These are phyloP conservation scores for Portevinia maculata DNA, from an alignment of 2,888 invertebrate species.

Conservation along the genomic window DNA sequence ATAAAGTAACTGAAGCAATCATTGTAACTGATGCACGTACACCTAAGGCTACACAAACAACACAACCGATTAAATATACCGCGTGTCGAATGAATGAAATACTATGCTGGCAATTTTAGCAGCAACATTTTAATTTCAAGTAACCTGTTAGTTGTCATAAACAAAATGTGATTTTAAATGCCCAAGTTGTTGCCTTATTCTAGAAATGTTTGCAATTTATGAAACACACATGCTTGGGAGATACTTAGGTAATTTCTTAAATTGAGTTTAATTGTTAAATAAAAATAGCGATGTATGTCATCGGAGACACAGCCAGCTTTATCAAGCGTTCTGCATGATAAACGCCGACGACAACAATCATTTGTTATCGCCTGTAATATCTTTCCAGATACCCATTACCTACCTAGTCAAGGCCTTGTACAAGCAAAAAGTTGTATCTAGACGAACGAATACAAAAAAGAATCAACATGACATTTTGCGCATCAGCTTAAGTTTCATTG, in stretches of 20 bases:
- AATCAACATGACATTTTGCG: constrained; percentile 32
- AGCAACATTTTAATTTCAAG: not conserved
- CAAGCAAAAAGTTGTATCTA: constrained; percentile 11
- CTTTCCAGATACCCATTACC: constrained; percentile 20
- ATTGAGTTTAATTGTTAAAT: constrained; percentile 45
- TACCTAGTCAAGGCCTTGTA: constrained; percentile 22
- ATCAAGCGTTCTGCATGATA: constrained; percentile 20
- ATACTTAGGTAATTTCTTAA: constrained; percentile 17
- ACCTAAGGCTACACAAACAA: not conserved
- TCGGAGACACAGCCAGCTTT: constrained; percentile 29
- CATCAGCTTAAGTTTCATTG: constrained; percentile 20
- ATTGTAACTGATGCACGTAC: constrained; percentile 30
- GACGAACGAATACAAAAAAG: constrained; percentile 12
- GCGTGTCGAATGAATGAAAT: no score
- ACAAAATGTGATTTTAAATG: constrained; percentile 32
- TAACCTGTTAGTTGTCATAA: constrained; percentile 27
- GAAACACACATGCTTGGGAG: not conserved
- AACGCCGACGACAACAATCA: constrained; percentile 29
- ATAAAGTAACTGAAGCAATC: constrained; percentile 48
- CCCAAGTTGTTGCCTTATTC: constrained; percentile 32
- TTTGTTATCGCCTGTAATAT: constrained; percentile 45
- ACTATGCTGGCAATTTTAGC: no score
- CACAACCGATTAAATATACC: constrained; percentile 44
- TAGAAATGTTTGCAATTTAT: constrained; percentile 28
- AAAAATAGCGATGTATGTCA: constrained; percentile 64